Base-by-base conservation (phyloP, 2,888 invertebrate species). In the Trissonchulus latispiculum region DNA sequence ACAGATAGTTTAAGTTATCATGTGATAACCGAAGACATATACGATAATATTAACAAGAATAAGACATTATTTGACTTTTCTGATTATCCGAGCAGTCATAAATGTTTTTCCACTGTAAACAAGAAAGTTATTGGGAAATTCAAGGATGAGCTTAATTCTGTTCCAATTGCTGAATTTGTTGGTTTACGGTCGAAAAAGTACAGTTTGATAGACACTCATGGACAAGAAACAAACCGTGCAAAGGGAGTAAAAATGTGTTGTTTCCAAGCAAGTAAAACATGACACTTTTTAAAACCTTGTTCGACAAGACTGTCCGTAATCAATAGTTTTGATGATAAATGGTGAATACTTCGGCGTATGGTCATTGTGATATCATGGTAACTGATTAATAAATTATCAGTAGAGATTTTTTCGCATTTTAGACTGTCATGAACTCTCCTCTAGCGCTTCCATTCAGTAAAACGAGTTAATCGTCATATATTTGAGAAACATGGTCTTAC, bases 141-240 rank as follows among this genome's bases (percentile, higher is more conserved):
- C 32, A 64, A 64, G 33, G n/a, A 64, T 64, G 66, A 64, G 33
- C 18, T 35, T 32, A 35, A 31, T 18, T 31, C 32, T 18, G 15
- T 32, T 32, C 66, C 66, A 18, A 64, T 64, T 15, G 15, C 29
- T 15, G 66, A 64, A 29, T 64, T 64, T 64, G 66, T 64, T 64
- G 66, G 66, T 8, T 35, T 64, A 32, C 8, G 66, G 29, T 64
- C 66, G 8, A 64, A 64, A 64, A 64, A 32, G 66, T 64, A 64
- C 33, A 64, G 66, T 64, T 32, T 64, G 15, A 8, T 8, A 8
- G 33, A 64, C 29, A 32, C 32, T 64, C 32, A 35, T 8, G 66
- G 29, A 32, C 18, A 18, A 8, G 66, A 64, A n/a, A 64, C 29
- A 29, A 64, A 64, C 18, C 8, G 29, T 18, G n/a, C 29, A n/a